Percentiles rank a stretch among this genome's conserved stretches.
Evolutionary conservation across 1,140 invertebrate genomes (phyloP).

Genomic region (Dysdera silvatica): DNA sequence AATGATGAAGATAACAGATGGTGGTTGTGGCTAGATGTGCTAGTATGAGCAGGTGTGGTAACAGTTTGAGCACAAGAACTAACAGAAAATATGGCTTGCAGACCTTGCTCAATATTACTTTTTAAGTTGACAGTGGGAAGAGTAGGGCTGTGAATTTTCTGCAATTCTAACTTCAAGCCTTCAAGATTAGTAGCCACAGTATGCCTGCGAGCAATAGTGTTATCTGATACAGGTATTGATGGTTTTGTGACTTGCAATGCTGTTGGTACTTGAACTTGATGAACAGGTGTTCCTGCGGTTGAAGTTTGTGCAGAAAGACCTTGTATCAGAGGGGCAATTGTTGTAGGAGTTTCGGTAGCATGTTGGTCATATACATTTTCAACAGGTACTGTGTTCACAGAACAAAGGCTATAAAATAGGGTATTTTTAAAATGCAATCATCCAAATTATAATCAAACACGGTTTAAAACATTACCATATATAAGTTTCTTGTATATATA

Average conservation of each 20-base stretch:
- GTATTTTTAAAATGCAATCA: no score
- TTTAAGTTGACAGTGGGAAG: constrained; percentile 2
- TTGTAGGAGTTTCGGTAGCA: no score
- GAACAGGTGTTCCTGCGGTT: not conserved
- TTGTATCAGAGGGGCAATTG: no score
- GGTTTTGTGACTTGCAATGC: no score
- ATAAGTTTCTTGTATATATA: no score
- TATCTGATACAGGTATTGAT: no score
- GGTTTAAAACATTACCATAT: no score
- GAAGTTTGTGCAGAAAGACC: not conserved
- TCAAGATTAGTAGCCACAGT: constrained; percentile 42
- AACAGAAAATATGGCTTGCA: constrained; percentile 30
- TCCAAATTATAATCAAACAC: no score
- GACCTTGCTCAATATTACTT: constrained; percentile 31
- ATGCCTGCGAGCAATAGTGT: constrained; percentile 1
- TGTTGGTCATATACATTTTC: no score
- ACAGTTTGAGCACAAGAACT: constrained; percentile 15
- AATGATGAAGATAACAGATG: constrained; percentile 1
- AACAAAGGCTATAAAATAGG: no score
- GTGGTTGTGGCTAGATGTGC: constrained; percentile 2
- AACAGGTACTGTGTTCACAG: no score
- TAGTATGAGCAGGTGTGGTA: constrained; percentile 30
- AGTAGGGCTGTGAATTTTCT: constrained; percentile 32
- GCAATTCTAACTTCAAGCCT: constrained; percentile 41
- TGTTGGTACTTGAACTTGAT: no score